Evolutionary conservation across 2,113 vertebrate species (phyloP).

Genomic region (Pseudopipra pipra): DNA sequence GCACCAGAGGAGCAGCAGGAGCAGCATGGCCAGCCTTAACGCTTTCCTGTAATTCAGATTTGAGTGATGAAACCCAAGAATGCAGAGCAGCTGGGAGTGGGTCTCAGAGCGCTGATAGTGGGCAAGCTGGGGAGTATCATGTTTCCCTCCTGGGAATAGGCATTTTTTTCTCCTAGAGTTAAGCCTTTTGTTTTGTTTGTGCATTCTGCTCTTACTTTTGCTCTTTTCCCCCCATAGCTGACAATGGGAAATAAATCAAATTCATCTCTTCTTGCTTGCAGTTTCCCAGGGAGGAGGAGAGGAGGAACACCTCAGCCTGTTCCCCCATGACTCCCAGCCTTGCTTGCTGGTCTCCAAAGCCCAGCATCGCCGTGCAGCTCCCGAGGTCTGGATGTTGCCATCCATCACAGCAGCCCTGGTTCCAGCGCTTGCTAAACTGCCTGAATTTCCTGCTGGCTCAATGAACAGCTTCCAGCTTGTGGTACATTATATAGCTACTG

Average conservation of each 20-base stretch:
- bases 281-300: conserved; percentile 26
- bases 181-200: conserved; percentile 27
- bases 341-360: background rate
- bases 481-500: conserved; percentile 47
- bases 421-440: conserved; percentile 25
- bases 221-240: background rate
- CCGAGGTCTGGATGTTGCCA: background rate
- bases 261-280: background rate
- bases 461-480: conserved; percentile 61
- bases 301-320: background rate
- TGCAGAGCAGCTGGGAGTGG: conserved; percentile 67
- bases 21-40: background rate
- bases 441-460: conserved; percentile 61
- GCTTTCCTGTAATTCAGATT: conserved; percentile 17
- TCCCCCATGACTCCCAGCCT: background rate
- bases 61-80: conserved; percentile 65
- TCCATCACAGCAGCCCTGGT: conserved; percentile 41
- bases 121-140: conserved; percentile 60
- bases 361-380: background rate
- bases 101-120: conserved; percentile 58
- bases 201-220: background rate
- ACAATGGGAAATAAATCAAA: conserved; percentile 36
- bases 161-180: background rate
- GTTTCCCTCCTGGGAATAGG: conserved; percentile 7
- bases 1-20: background rate